These are phyloP conservation scores for Poeciliopsis gracilis DNA, from an alignment of 2,797 vertebrate genomes.

Conservation along the genomic window DNA sequence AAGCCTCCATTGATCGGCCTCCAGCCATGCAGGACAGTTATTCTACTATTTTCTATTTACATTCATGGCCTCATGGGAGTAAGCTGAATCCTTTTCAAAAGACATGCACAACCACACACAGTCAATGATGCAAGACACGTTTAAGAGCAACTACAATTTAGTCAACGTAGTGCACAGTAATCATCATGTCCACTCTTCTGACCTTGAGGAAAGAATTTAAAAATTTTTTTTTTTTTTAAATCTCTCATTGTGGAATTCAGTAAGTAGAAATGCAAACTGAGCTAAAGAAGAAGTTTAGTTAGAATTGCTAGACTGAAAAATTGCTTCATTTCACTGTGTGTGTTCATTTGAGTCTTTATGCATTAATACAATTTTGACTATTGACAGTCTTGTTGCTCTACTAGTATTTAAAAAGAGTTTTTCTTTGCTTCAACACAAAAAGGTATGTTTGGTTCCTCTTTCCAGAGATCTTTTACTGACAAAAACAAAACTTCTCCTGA, in stretches of 20 bases:
- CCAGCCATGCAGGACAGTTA: conserved; percentile 46
- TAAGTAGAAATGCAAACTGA: neutral
- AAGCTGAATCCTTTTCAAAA: neutral
- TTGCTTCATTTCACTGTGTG: neutral
- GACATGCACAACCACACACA: neutral
- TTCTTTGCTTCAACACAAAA: neutral
- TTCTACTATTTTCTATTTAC: conserved; percentile 4
- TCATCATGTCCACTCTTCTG: neutral
- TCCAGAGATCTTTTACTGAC: neutral
- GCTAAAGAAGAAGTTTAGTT: neutral
- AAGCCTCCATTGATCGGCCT: conserved; percentile 47
- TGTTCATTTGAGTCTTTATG: neutral
- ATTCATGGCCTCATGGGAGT: neutral
- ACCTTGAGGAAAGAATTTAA: neutral
- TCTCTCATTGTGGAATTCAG: neutral
- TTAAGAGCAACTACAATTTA: neutral
- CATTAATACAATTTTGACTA: neutral
- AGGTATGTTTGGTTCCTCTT: neutral
- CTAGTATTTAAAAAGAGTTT: neutral
- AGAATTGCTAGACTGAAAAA: neutral
- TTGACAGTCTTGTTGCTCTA: neutral
- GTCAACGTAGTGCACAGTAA: neutral
- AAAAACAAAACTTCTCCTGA: neutral
- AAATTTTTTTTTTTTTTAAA: no score
- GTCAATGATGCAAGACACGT: neutral